These are phyloP conservation scores for Galerucella nymphaeae DNA, from an alignment of 2,888 invertebrate genomes.

Conservation along the genomic window DNA sequence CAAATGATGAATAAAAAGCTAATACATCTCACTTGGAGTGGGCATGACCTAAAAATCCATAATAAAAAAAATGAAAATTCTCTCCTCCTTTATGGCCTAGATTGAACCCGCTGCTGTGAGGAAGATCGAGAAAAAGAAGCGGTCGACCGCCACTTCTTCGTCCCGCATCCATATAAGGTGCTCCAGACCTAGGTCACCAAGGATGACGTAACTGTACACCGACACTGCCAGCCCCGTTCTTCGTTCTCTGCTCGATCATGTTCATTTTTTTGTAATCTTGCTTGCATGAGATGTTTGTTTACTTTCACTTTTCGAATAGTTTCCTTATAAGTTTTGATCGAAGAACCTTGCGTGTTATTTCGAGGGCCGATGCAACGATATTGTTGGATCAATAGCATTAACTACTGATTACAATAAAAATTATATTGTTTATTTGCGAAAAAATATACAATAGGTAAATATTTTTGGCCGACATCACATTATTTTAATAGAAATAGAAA, in stretches of 20 bases:
- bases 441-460: too few species aligned
- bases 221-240: slow-evolving; percentile 16
- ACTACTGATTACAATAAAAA: too few species aligned
- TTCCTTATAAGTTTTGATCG: slow-evolving; percentile 26
- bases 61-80: not conserved
- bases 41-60: not conserved
- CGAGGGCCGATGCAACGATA: slow-evolving; percentile 14
- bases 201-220: slow-evolving; percentile 44
- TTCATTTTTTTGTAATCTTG: slow-evolving; percentile 6
- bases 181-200: slow-evolving; percentile 50
- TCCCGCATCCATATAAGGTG: slow-evolving; percentile 47
- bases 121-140: slow-evolving; percentile 24
- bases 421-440: too few species aligned
- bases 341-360: slow-evolving; percentile 21
- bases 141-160: slow-evolving; percentile 28
- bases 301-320: slow-evolving; percentile 25
- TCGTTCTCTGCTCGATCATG: slow-evolving; percentile 25
- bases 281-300: slow-evolving; percentile 17
- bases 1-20: not conserved
- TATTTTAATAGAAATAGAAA: too few species aligned
- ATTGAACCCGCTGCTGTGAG: not conserved
- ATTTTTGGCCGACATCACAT: too few species aligned
- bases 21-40: not conserved
- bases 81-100: not conserved
- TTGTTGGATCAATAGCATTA: not conserved